Base-by-base conservation (phyloP, 2,888 invertebrate species). In the Agrochola circellaris region DNA sequence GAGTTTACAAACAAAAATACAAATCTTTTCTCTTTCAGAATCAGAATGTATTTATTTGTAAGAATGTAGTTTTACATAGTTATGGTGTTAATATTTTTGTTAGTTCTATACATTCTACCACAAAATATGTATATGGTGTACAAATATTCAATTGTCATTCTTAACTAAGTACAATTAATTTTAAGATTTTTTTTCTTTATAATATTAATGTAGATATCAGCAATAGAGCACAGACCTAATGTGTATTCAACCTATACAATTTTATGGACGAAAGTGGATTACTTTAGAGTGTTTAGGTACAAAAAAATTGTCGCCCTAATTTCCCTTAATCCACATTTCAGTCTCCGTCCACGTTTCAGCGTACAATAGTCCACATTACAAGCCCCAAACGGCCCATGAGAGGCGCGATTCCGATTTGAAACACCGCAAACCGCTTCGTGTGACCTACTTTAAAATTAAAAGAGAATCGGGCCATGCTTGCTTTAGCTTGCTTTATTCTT, bases 371-470 rank as follows among this genome's bases (percentile, higher is more conserved):
- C 65, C 61, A 76, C 62, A 75, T 82, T 72, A 84, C 81, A 65
- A 67, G 68, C 67, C 26, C 65, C 75, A 70, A 88, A 81, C 71
- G 75, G 68, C 54, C 64, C 73, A 62, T 73, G 68, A 81, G 79
- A 77, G 78, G 51, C 62, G 60, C 73, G 77, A 77, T 77, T 79
- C 76, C 73, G 71, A 81, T 86, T 87, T 73, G 76, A 67, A 83
- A 85, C 82, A 77, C 82, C 75, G 75, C 78, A 82, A 82, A 75
- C 68, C 62, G 75, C 69, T 62, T 68, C 67, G 69, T 66, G 78
- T 85, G 89, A 89, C 90, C 89, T 58, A 89, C 68, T 88, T 89
- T 78, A 70, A 79, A 88, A 79, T 89, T 82, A 81, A 81, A 86
- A 84, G 77, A 74, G 78, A 82, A 83, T 79, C 80, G 64, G 77